Evolutionary conservation across 30 jellyfish, hydroid and myxozoan species (phyloP), one percentile per base, ranked within the genome.

Genomic region (Aurelia coerulea): DNA sequence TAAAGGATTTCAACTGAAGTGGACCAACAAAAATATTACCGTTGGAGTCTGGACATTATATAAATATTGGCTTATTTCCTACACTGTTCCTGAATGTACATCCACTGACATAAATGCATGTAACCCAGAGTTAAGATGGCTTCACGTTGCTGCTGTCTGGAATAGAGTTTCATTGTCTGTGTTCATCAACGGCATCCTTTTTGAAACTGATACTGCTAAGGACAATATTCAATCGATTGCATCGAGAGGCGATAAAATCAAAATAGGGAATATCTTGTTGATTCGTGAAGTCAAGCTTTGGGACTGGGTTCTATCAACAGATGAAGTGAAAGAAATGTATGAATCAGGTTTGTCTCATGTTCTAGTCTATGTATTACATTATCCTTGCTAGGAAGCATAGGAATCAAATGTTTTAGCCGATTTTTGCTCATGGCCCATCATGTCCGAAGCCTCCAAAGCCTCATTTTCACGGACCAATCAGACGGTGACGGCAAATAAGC

Each of bases 71-170:
- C 19, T 0, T 11, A 53, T 52, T 17, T 10, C 23, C 51, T 49
- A 67, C 74, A 79, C 81, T 6, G 29, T 79, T 10, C 90, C 90
- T 7, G 81, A 79, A 19, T 79, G 90, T 54, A 16, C 10, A 31
- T 63, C 69, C 51, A 62, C 46, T 4, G 13, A 9, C 29, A 65
- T 3, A 4, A 0, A 17, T 42, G 6, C 8, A 7, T 79, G 90
- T 71, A 42, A 29, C 11, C 81, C 81, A 5, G 72, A 32, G 12
- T 4, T 67, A 29, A 46, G 69, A 31, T 79, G 90, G 90, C 50
- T 65, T 17, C 79, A 79, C 62, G 17, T 65, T 14, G 18, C 80
- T 65, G 81, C 49, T 1, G 81, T 67, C 8, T 79, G 90, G 90
- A 54, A 79, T 50, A 65, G 46, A 46, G 13, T 29, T 19, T 31